Evolutionary conservation across 1,140 invertebrate genomes (phyloP), one percentile per base, ranked within the genome.

Genomic region (Nymphalis io): DNA sequence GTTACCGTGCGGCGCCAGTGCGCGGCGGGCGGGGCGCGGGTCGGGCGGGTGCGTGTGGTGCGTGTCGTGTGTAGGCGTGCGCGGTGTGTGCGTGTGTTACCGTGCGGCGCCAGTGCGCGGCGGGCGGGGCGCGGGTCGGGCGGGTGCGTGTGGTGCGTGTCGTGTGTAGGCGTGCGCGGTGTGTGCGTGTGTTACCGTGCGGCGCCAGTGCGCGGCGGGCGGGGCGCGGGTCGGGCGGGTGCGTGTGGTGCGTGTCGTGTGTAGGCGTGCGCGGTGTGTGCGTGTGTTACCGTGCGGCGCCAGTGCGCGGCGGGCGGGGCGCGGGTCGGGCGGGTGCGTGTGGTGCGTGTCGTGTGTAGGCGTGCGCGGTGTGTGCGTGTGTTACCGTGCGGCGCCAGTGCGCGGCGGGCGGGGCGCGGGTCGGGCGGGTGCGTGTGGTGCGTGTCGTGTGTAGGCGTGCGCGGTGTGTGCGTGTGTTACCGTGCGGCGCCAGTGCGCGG

Each of bases 151-250:
- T 6, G n/a, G 40, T 44, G 40, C 3, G 40, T 44, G 10, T n/a
- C 16, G 16, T 40, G n/a, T n/a, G 18, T 13, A 8, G 79, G 79
- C 76, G 44, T 83, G 83, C 85, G n/a, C n/a, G n/a, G n/a, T n/a
- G n/a, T n/a, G n/a, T n/a, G n/a, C n/a, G n/a, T n/a, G n/a, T n/a
- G n/a, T n/a, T n/a, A n/a, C n/a, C n/a, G n/a, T n/a, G n/a, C n/a
- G 39, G 83, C 79, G 55, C 78, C 73, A 18, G 84, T 68, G 0
- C 85, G 60, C 4, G 63, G 57, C 0, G 88, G 82, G n/a, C 92
- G 74, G 38, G 93, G 93, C 5, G 95, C 95, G 3, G 96, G 96
- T 42, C 76, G 96, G 96, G 11, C 95, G 94, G 40, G 4, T 94
- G 94, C 3, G 95, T 51, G 94, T 8, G 95, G 93, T 11, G 84